Base-by-base conservation (phyloP, 2,797 vertebrate genomes). In the Phaenicophaeus curvirostris region DNA sequence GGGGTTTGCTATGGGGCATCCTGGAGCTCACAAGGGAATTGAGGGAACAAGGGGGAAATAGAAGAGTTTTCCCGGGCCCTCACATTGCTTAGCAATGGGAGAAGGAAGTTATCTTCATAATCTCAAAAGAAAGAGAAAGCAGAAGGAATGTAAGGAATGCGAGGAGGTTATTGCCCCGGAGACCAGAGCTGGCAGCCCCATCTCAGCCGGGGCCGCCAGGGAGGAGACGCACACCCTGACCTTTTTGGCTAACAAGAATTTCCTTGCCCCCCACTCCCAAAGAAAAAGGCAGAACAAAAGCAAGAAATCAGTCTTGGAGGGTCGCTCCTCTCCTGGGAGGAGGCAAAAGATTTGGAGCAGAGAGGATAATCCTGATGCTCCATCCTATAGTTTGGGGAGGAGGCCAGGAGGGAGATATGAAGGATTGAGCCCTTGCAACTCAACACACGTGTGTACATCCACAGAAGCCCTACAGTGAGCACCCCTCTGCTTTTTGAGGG, bases 71-170 rank as follows among this genome's bases (percentile, higher is more conserved):
- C 71, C 68, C 6, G 6, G 67, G 68, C 71, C 62, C 31, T 83
- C 0, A 0, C 12, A 95, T 75, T 82, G 83, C 85, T 95, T 85
- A 87, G 92, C 93, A 89, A 87, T 90, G 81, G 87, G 86, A 94
- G 92, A 93, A 94, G 91, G 94, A 95, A 96, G 93, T 94, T 94
- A 94, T 93, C 95, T 96, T 93, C 91, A 94, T 94, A 96, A 96
- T 96, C 95, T 96, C 92, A 59, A 81, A 93, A 95, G 94, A 96
- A 96, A 96, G 94, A 95, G 91, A 96, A 95, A 94, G 94, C 87
- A 76, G 69, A 13, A 96, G 37, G 94, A 95, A 96, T 97, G 94
- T 9, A 19, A 95, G 83, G 95, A 97, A 97, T 96, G 94, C 13
- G 5, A 69, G 69, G 85, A 95, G 95, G 91, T 96, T 95, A 97